A percentile compares a stretch with the other conserved stretches of the same genome.
Conservation (phyloP, 1,140 invertebrate species). For the Scaptomyza graminum region DNA sequence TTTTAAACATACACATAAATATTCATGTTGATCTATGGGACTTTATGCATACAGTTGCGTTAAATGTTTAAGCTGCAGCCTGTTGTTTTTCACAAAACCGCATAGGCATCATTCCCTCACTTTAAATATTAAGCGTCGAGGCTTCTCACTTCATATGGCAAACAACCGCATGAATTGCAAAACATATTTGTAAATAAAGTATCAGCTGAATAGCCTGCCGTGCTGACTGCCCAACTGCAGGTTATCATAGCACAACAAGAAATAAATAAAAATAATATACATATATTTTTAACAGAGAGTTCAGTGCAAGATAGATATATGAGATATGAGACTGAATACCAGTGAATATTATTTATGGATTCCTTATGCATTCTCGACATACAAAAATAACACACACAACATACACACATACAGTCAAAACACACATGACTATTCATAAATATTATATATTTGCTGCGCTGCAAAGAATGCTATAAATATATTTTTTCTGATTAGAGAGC, state of each 20-base stretch:
- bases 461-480: constrained; percentile 34
- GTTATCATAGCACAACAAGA: background rate
- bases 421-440: background rate
- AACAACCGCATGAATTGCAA: constrained; percentile 9
- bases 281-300: background rate
- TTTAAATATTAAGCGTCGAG: too few relatives aligned
- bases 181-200: constrained; percentile 12
- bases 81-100: too few relatives aligned
- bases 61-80: too few relatives aligned
- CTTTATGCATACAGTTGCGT: too few relatives aligned
- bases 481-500: constrained; percentile 15
- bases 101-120: too few relatives aligned
- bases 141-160: background rate
- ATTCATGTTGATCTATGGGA: too few relatives aligned
- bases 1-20: too few relatives aligned
- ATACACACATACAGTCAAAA: background rate
- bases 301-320: background rate
- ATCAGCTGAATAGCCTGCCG: background rate
- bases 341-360: constrained; percentile 2
- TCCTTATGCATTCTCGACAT: too few relatives aligned
- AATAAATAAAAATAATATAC: constrained; percentile 2
- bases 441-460: constrained; percentile 7
- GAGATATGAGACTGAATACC: background rate
- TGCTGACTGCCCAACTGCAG: background rate
- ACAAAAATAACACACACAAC: background rate